phyloP scores from a whole-genome alignment of 2,888 invertebrate genomes.

The Rhingia rostrata region DNA sequence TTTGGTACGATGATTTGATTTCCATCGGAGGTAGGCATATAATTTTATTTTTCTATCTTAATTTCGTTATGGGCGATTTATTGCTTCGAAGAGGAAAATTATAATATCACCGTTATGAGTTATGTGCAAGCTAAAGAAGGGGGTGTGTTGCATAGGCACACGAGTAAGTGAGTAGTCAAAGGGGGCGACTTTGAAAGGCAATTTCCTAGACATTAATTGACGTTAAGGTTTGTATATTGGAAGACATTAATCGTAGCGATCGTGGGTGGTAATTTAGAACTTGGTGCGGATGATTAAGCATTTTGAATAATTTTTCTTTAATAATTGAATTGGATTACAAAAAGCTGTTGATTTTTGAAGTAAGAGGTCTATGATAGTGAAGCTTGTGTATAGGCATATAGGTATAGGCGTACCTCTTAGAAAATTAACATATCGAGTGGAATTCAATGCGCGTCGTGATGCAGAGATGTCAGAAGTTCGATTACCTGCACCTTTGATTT shows the following conservation, averaged over 20 bases:
- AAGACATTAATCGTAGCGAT: not conserved
- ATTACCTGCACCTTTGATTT: too few relatives aligned
- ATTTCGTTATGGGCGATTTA: slow-evolving; percentile 70
- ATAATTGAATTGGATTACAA: not conserved
- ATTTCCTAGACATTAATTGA: slow-evolving; percentile 12
- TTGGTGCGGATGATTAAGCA: not conserved
- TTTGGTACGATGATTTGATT: slow-evolving; percentile 66
- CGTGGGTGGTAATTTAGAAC: not conserved
- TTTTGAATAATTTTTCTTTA: not conserved
- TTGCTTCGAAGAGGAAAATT: slow-evolving; percentile 41
- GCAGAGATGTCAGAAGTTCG: too few relatives aligned
- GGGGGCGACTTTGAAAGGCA: slow-evolving; percentile 5
- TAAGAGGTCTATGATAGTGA: too few relatives aligned
- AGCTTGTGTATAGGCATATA: too few relatives aligned
- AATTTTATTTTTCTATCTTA: slow-evolving; percentile 69
- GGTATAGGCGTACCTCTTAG: too few relatives aligned
- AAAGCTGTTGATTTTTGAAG: too few relatives aligned
- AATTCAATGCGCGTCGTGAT: too few relatives aligned
- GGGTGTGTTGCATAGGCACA: slow-evolving; percentile 1
- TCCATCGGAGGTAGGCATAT: slow-evolving; percentile 41
- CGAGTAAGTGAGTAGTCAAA: not conserved
- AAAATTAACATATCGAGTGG: too few relatives aligned
- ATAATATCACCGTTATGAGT: slow-evolving; percentile 48
- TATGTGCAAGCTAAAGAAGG: slow-evolving; percentile 20
- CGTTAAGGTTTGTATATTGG: slow-evolving; percentile 1